phyloP scores from a whole-genome alignment of 1,140 invertebrate genomes.

The Coboldia fuscipes region DNA sequence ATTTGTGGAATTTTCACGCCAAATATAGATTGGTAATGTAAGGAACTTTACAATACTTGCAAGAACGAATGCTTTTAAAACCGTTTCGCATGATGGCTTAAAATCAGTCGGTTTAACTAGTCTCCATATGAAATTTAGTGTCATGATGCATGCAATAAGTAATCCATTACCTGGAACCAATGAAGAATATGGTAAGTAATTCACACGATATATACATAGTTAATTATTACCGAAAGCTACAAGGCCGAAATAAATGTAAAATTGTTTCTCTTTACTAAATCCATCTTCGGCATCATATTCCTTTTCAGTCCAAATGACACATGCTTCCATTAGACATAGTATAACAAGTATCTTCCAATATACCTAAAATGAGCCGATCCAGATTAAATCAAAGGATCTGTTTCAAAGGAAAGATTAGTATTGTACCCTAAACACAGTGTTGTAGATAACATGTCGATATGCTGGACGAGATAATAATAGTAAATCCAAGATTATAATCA shows the following conservation, averaged over 20 bases:
- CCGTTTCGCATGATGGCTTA: neutral
- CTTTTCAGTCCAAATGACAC: constrained; percentile 26
- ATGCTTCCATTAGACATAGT: constrained; percentile 32
- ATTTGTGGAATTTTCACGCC: constrained; percentile 22
- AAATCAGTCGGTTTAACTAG: too few relatives aligned
- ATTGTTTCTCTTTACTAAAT: constrained; percentile 27
- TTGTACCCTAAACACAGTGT: constrained; percentile 46
- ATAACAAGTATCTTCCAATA: constrained; percentile 37
- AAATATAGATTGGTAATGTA: constrained; percentile 25
- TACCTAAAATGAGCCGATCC: constrained; percentile 26
- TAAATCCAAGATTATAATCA: constrained; percentile 63
- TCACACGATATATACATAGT: too few relatives aligned
- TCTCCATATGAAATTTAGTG: too few relatives aligned
- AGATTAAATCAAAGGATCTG: constrained; percentile 1
- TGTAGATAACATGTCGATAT: constrained; percentile 63
- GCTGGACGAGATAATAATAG: constrained; percentile 55
- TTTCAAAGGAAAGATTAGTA: too few relatives aligned
- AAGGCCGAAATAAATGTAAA: constrained; percentile 22
- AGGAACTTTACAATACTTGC: constrained; percentile 25
- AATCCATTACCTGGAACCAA: too few relatives aligned
- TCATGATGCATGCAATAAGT: too few relatives aligned
- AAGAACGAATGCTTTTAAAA: constrained; percentile 15
- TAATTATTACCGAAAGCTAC: constrained; percentile 18
- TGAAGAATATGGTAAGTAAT: constrained; percentile 4
- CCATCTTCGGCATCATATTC: constrained; percentile 11